These are phyloP conservation scores for Adelosebastes latens DNA, from an alignment of 2,797 vertebrate species.

Conservation along the genomic window DNA sequence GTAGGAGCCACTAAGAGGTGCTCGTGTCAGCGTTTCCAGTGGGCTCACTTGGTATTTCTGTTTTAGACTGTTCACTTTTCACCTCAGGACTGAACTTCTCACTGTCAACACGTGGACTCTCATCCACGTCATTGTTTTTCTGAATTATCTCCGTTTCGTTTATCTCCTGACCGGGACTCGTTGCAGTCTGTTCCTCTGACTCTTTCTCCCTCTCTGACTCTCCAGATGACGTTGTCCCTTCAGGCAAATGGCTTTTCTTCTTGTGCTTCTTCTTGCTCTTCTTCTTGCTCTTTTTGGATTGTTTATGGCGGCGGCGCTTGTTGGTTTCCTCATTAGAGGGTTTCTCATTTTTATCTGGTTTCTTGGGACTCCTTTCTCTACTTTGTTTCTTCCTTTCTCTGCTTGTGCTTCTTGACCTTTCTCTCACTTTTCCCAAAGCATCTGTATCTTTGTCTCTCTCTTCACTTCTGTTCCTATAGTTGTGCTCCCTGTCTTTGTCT, in stretches of 20 bases:
- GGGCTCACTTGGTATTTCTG: constrained; percentile 8
- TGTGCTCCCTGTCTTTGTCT: constrained; percentile 47
- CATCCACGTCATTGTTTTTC: neutral
- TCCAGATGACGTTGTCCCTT: constrained; percentile 62
- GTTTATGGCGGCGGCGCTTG: constrained; percentile 68
- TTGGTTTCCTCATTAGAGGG: neutral
- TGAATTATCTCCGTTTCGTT: neutral
- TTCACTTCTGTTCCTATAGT: constrained; percentile 26
- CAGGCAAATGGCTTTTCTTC: constrained; percentile 64
- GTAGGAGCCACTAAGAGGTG: neutral
- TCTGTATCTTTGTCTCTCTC: constrained; percentile 39
- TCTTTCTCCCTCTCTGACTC: constrained; percentile 69
- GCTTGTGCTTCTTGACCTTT: constrained; percentile 58
- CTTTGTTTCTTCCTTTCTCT: constrained; percentile 29
- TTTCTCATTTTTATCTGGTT: constrained; percentile 20
- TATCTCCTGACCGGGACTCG: neutral
- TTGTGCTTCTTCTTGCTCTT: constrained; percentile 85
- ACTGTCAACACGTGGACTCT: neutral
- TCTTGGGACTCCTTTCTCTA: constrained; percentile 63
- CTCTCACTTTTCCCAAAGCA: constrained; percentile 12
- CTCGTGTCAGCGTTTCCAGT: neutral
- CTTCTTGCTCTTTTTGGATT: constrained; percentile 84
- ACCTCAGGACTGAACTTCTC: constrained; percentile 3
- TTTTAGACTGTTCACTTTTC: neutral
- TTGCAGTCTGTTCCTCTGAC: constrained; percentile 14